Evolutionary conservation across 2,888 invertebrate species (phyloP), one percentile per base, ranked within the genome.

Genomic region (Heteropelma amictum): DNA sequence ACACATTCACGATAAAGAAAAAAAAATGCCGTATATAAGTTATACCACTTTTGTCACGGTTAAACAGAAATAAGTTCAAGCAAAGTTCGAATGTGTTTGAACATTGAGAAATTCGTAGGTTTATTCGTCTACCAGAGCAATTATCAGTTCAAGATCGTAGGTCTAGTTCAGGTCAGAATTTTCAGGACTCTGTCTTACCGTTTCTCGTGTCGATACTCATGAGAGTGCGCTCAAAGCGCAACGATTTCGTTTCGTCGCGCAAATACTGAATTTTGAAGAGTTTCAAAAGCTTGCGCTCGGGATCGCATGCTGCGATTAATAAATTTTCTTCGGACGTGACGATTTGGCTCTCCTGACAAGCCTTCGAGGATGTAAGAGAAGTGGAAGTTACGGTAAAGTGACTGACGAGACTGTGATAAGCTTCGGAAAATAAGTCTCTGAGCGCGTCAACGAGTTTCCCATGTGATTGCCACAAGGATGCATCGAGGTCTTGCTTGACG

Each of bases 391-490:
- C 72, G 0, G 78, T 91, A 79, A 95, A 94, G 83, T 93, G 91
- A 77, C 91, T 90, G 3, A 92, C 91, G 47, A 95, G 91, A 61
- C 93, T 92, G 82, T 91, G 91, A 77, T 93, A 92, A 3, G 93
- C 92, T 21, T 92, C 91, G 80, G 92, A 91, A 88, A 96, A 96
- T 4, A 96, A 92, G 61, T 91, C 90, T n/a, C 91, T 90, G 19
- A 96, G 91, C 1, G 93, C 91, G 64, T 90, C 89, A 79, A 93
- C 93, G 77, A 97, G 90, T 85, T 92, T 92, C 47, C 93, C 92
- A 82, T 95, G 94, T 78, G 97, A 94, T 84, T 97, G 97, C 7
- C 96, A 91, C 56, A 98, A 90, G 0, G 98, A 98, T 78, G 92
- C 93, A 71, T 93, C 92, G 74, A 92, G 92, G 85, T 95, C 93